Percentiles rank a stretch among this genome's conserved stretches.
These are phyloP conservation scores for Akabosia matsudoensis DNA, from an alignment of 1,140 invertebrate species.

Conservation along the genomic window DNA sequence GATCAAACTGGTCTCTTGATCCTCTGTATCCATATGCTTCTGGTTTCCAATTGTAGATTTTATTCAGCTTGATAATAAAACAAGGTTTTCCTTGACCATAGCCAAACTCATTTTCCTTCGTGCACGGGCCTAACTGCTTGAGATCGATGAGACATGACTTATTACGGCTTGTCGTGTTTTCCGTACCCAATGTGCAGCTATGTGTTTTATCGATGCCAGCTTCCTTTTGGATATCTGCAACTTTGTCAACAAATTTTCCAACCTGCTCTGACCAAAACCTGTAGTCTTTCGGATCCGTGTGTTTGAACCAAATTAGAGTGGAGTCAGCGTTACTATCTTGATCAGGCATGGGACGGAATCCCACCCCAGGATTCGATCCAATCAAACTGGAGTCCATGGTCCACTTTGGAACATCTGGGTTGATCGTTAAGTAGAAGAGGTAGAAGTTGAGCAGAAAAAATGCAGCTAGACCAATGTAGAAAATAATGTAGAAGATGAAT, in stretches of 20 bases:
- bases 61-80: constrained; percentile 80
- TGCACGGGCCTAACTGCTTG: constrained; percentile 64
- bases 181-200: constrained; percentile 9
- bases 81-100: constrained; percentile 70
- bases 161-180: background rate
- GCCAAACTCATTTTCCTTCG: constrained; percentile 66
- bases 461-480: constrained; percentile 78
- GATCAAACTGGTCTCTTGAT: background rate
- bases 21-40: constrained; percentile 47
- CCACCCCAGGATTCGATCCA: constrained; percentile 79
- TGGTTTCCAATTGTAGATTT: constrained; percentile 79
- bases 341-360: constrained; percentile 82
- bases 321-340: constrained; percentile 80
- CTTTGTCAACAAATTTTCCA: constrained; percentile 62
- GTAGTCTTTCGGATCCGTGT: constrained; percentile 71
- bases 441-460: constrained; percentile 88
- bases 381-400: constrained; percentile 76
- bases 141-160: constrained; percentile 58
- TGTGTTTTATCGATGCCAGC: constrained; percentile 1
- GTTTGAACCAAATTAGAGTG: constrained; percentile 87
- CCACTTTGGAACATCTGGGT: constrained; percentile 80
- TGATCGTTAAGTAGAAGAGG: constrained; percentile 81
- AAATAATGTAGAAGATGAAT: constrained; percentile 86
- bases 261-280: constrained; percentile 72
- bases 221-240: background rate